Evolutionary conservation across 2,797 vertebrate genomes (phyloP).

Genomic region (Acridotheres tristis): DNA sequence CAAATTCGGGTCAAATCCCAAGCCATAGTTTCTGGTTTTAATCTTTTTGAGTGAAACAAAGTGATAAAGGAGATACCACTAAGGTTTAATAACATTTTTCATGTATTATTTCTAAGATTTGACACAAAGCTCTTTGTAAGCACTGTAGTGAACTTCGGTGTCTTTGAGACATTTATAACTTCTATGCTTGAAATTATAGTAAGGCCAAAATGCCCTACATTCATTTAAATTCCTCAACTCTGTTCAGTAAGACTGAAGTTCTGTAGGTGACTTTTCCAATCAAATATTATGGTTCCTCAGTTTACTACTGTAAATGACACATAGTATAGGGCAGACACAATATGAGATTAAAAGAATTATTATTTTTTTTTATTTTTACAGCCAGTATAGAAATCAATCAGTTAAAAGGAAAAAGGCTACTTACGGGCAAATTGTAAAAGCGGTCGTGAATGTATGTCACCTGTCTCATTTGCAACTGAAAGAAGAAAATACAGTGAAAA

Average conservation of each 20-base stretch:
- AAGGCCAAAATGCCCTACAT: neutral
- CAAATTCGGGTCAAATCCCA: neutral
- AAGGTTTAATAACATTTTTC: neutral
- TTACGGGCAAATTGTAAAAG: constrained; percentile 88
- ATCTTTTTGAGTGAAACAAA: neutral
- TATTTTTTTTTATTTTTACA: neutral
- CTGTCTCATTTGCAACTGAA: constrained; percentile 92
- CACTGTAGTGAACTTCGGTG: neutral
- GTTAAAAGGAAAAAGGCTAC: constrained; percentile 58
- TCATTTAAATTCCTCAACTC: neutral
- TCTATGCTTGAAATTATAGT: neutral
- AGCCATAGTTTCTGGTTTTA: neutral
- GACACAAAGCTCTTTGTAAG: neutral
- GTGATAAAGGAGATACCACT: neutral
- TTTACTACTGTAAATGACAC: neutral
- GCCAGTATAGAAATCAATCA: neutral
- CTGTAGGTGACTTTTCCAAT: neutral
- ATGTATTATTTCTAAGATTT: neutral
- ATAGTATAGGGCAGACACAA: neutral
- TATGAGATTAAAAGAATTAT: neutral
- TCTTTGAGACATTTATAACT: neutral
- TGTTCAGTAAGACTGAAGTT: neutral
- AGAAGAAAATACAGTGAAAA: constrained; percentile 23
- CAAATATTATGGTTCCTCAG: neutral
- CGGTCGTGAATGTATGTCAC: constrained; percentile 83